Conservation (phyloP, 1,140 invertebrate genomes). For the Lordiphosa stackelbergi region DNA sequence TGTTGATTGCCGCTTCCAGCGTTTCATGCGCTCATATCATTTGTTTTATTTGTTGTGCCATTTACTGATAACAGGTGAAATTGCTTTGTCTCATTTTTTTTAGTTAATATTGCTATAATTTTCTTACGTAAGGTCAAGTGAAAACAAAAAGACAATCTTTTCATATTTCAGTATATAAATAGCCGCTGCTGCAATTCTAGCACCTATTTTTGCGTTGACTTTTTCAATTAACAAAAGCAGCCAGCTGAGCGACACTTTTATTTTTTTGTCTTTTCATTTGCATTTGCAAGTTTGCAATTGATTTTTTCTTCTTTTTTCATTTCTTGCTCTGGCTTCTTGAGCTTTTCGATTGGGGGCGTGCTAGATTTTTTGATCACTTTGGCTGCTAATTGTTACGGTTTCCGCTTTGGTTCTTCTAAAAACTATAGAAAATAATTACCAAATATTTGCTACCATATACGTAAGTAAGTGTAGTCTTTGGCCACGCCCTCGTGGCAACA, state of each 20-base stretch:
- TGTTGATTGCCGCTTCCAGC: conserved; percentile 11
- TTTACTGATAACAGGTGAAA: conserved; percentile 25
- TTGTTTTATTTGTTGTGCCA: conserved; percentile 1
- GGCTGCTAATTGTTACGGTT: conserved; percentile 58
- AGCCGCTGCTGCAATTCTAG: conserved; percentile 51
- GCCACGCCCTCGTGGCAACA: conserved; percentile 36
- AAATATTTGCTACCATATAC: conserved; percentile 60
- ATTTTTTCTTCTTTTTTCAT: conserved; percentile 27
- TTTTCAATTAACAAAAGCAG: conserved; percentile 52
- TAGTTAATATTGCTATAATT: too few relatives aligned
- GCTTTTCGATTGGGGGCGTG: conserved; percentile 42
- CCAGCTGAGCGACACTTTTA: conserved; percentile 34
- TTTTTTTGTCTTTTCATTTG: conserved; percentile 38
- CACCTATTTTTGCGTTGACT: conserved; percentile 34
- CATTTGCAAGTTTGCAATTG: conserved; percentile 40
- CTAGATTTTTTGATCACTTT: conserved; percentile 28
- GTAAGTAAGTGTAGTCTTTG: conserved; percentile 4
- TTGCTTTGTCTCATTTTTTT: conserved; percentile 3
- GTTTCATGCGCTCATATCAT: conserved; percentile 11
- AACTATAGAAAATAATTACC: conserved; percentile 49
- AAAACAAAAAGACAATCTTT: conserved; percentile 18
- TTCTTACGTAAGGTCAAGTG: conserved; percentile 19
- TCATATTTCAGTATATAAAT: conserved; percentile 41
- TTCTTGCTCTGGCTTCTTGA: conserved; percentile 12
- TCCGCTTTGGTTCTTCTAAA: conserved; percentile 36